Evolutionary conservation across 2,888 invertebrate species (phyloP), one percentile per base, ranked within the genome.

Genomic region (Bibio marci): DNA sequence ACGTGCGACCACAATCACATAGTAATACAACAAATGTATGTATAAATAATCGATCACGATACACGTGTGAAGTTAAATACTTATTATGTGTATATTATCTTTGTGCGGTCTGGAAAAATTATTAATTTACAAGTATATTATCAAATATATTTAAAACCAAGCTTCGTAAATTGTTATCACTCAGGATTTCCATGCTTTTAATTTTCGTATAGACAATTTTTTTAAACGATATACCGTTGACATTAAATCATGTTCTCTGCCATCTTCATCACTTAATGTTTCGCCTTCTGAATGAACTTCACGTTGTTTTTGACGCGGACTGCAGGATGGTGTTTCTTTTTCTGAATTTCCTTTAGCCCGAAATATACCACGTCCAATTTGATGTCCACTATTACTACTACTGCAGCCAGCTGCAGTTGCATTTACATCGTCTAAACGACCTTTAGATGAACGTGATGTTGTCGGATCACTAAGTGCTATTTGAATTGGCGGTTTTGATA

Each of bases 161-260:
- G 8, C 8, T 8, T 22, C 22, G 22, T 22, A 22, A 22, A 22
- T 22, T 4, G 22, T 22, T 63, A 57, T 65, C 63, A 69, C 68
- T 75, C 74, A 80, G 72, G 80, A 81, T 50, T 80, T 75, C 83
- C 83, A 83, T 39, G 80, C 80, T 52, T 80, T 69, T 42, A 85
- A 68, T 54, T 82, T 83, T 49, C 80, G 63, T 45, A 83, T 59
- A 1, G 83, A 83, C 37, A 82, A 78, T 55, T 80, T 75, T 64
- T 83, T 83, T 54, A 85, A 69, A 42, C 82, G 69, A 6, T 79
- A 73, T 39, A 82, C 79, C 12, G 81, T 77, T 1, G 68, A 66
- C 17, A 80, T 62, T 1, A 82, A 69, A 53, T 82, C 82, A 38
- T 73, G 71, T 15, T 39, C 39, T 45, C 66, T 65, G n/a, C 54